Evolutionary conservation across 2,888 invertebrate genomes (phyloP).

Genomic region (Ochropleura leucogaster): DNA sequence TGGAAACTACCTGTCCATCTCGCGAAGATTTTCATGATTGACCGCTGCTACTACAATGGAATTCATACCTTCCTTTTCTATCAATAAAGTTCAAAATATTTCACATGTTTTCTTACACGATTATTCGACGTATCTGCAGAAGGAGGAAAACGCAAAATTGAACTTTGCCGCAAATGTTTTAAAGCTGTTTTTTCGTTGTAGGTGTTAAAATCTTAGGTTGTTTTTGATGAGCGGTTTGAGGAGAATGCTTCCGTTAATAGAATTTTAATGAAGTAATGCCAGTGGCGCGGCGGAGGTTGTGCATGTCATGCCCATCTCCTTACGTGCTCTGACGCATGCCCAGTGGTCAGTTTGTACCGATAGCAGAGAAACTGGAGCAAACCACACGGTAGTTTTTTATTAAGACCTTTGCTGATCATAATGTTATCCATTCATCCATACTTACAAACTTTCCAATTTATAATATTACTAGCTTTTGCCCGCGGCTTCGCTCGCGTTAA

Average conservation of each 20-base stretch:
- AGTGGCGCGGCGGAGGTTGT: conserved; percentile 81
- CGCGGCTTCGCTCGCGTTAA: no score
- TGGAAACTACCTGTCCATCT: conserved; percentile 79
- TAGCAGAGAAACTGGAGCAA: conserved; percentile 72
- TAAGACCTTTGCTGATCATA: background rate
- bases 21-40: conserved; percentile 75
- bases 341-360: conserved; percentile 71
- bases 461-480: no score
- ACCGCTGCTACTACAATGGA: conserved; percentile 58
- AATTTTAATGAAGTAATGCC: conserved; percentile 90
- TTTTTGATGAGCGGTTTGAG: conserved; percentile 66
- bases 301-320: conserved; percentile 89
- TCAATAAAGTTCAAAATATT: conserved; percentile 54
- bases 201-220: conserved; percentile 41
- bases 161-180: background rate
- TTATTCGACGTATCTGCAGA: conserved; percentile 4
- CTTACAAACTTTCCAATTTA: no score
- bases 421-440: background rate
- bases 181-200: conserved; percentile 62
- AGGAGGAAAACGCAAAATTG: conserved; percentile 36
- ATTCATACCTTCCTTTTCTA: conserved; percentile 57
- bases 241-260: conserved; percentile 90
- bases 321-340: conserved; percentile 83
- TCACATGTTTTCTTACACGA: background rate
- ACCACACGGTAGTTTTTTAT: background rate